Evolutionary conservation across 2,113 vertebrate genomes (phyloP).

Genomic region (Arizona elegans): DNA sequence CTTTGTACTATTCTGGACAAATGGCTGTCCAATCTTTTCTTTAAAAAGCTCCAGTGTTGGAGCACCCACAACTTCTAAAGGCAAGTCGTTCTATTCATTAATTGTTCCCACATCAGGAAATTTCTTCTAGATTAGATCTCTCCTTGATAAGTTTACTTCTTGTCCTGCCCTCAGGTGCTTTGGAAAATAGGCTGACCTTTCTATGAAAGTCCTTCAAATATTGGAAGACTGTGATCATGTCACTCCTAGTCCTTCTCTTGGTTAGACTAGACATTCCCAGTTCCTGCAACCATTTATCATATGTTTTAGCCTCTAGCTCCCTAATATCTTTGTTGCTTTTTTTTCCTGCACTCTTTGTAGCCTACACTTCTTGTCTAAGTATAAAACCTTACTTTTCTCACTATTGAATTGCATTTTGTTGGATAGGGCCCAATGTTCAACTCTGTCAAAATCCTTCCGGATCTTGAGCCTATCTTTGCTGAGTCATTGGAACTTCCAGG

Average conservation of each 20-base stretch:
- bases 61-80: background rate
- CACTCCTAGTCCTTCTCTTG: background rate
- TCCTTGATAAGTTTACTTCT: background rate
- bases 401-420: background rate
- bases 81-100: background rate
- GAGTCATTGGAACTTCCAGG: constrained; percentile 32
- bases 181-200: background rate
- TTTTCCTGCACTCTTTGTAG: background rate
- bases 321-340: background rate
- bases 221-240: background rate
- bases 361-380: background rate
- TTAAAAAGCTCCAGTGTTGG: background rate
- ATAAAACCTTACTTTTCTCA: background rate
- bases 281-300: background rate
- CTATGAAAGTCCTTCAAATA: no score
- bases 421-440: background rate
- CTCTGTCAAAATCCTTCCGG: background rate
- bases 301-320: background rate
- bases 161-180: background rate
- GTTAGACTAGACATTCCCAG: background rate
- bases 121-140: background rate
- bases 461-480: background rate
- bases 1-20: background rate
- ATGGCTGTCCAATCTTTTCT: background rate
- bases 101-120: background rate